Conservation (phyloP, 2,888 invertebrate genomes). For the Pyrochroa serraticornis region DNA sequence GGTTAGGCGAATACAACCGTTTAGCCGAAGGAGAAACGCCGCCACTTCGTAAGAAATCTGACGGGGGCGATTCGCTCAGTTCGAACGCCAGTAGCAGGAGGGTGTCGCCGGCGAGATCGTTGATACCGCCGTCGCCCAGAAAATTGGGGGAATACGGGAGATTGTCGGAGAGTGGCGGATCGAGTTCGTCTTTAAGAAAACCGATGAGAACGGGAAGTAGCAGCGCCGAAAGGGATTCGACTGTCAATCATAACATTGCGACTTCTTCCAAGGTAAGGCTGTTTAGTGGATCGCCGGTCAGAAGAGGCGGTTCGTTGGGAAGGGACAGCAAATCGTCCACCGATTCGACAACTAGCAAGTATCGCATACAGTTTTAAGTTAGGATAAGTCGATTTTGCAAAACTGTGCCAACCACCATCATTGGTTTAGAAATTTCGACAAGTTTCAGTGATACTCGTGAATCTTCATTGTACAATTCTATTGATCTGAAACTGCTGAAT, state of each 20-base stretch:
- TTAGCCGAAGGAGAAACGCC: constrained; percentile 60
- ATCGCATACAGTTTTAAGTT: constrained; percentile 74
- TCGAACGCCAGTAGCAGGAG: constrained; percentile 56
- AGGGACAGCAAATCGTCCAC: constrained; percentile 60
- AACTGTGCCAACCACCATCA: neutral
- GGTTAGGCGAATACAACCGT: constrained; percentile 71
- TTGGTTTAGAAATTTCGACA: too few species aligned
- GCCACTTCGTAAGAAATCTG: constrained; percentile 55
- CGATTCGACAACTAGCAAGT: constrained; percentile 68
- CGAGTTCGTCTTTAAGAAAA: constrained; percentile 52
- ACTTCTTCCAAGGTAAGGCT: constrained; percentile 66
- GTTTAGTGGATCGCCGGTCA: constrained; percentile 53
- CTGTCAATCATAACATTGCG: constrained; percentile 63
- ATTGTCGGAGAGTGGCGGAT: constrained; percentile 61
- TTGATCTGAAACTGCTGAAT: too few species aligned
- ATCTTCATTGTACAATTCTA: too few species aligned
- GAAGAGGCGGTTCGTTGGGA: constrained; percentile 65
- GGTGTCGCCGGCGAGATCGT: constrained; percentile 59
- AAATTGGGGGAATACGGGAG: constrained; percentile 66
- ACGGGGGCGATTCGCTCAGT: constrained; percentile 54
- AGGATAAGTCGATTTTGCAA: neutral
- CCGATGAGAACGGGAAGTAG: constrained; percentile 54
- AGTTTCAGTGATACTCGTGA: too few species aligned
- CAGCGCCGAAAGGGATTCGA: constrained; percentile 61
- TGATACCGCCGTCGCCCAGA: constrained; percentile 62